Conservation (phyloP, 1,140 invertebrate species). For the Nephila pilipes region DNA sequence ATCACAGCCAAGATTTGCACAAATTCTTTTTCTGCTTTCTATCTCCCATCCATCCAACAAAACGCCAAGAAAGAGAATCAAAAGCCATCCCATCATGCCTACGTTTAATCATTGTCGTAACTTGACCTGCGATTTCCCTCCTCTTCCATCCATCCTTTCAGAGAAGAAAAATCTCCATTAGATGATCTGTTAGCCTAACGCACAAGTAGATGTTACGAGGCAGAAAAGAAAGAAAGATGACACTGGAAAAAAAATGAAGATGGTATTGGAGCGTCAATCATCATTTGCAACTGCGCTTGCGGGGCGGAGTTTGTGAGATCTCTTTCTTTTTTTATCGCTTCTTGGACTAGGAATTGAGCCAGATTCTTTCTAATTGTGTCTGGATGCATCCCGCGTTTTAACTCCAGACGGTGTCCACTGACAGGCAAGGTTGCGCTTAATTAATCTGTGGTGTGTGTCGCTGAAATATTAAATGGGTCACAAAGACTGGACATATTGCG, state of each 20-base stretch:
- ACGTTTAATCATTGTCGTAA: background rate
- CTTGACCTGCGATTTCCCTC: background rate
- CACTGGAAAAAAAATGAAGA: conserved; percentile 14
- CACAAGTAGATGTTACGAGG: background rate
- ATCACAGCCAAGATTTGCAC: background rate
- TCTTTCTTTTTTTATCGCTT: background rate
- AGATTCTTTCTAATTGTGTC: conserved; percentile 46
- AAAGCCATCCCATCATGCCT: background rate
- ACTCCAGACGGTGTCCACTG: conserved; percentile 17
- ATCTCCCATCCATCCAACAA: background rate
- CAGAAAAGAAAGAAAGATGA: conserved; percentile 1
- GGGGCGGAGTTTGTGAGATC: conserved; percentile 1
- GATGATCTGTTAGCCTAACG: background rate
- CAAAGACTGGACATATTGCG: background rate
- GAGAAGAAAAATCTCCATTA: background rate
- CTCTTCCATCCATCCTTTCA: background rate
- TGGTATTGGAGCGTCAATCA: conserved; percentile 37
- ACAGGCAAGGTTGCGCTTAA: conserved; percentile 26
- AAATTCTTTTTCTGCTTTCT: background rate
- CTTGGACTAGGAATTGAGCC: background rate
- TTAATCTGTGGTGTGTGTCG: conserved; percentile 8
- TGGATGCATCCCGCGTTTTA: background rate
- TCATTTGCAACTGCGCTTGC: conserved; percentile 31
- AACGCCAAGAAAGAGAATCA: background rate
- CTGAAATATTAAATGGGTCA: conserved; percentile 10